Conservation (phyloP, 1,140 invertebrate species). For the Maniola jurtina region DNA sequence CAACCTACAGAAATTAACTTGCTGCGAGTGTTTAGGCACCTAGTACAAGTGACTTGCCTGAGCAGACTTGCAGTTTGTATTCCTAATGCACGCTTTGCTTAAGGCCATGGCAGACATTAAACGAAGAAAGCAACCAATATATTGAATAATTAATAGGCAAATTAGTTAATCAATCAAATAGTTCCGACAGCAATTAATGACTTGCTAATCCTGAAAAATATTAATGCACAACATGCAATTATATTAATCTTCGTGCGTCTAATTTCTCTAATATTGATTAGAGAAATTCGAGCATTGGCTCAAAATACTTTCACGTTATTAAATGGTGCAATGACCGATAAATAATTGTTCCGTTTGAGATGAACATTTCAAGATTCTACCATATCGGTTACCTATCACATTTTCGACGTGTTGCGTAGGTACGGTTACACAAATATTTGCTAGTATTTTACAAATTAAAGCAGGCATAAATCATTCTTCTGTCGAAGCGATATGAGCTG, state of each 20-base stretch:
- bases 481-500: conserved; percentile 16
- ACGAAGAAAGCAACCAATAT: no score
- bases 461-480: conserved; percentile 14
- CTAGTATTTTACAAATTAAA: neutral
- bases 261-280: conserved; percentile 19
- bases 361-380: conserved; percentile 30
- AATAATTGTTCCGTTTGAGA: conserved; percentile 25
- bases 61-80: no score
- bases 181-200: neutral
- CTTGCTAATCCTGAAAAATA: conserved; percentile 8
- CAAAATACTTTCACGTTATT: conserved; percentile 29
- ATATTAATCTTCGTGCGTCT: conserved; percentile 1
- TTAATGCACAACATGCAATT: conserved; percentile 22
- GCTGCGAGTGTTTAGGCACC: no score
- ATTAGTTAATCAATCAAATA: neutral
- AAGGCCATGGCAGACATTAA: no score
- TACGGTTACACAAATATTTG: neutral
- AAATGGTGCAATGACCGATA: conserved; percentile 34
- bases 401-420: conserved; percentile 16
- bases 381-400: conserved; percentile 36
- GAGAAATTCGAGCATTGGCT: no score
- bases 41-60: no score
- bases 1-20: no score
- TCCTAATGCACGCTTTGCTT: no score
- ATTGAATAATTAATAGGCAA: neutral